Conservation (phyloP, 2,113 vertebrate species). For the Naja naja region DNA sequence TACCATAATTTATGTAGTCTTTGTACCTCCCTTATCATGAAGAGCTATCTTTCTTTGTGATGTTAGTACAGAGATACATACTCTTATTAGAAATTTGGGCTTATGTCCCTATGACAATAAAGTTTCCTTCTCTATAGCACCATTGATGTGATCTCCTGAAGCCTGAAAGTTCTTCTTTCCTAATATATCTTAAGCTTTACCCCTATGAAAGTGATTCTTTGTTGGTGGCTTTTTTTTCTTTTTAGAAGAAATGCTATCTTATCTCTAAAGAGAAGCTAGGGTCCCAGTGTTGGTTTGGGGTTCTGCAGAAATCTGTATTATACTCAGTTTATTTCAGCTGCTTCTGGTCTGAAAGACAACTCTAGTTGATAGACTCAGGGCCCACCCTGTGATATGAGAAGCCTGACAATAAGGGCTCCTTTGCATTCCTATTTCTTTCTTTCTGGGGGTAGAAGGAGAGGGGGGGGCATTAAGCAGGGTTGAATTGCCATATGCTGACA, state of each 20-base stretch:
- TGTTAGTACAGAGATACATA: neutral
- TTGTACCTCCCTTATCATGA: neutral
- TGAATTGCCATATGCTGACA: slow-evolving; percentile 58
- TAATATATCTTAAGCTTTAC: neutral
- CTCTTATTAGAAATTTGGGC: neutral
- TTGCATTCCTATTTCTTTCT: slow-evolving; percentile 11
- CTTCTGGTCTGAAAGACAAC: slow-evolving; percentile 33
- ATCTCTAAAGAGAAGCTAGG: slow-evolving; percentile 26
- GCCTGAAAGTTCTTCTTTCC: slow-evolving; percentile 5
- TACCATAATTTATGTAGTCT: neutral
- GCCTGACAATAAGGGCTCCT: slow-evolving; percentile 20
- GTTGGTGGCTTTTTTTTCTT: neutral
- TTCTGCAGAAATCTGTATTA: slow-evolving; percentile 9
- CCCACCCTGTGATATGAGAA: slow-evolving; percentile 6
- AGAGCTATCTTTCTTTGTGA: neutral
- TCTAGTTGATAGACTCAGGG: slow-evolving; percentile 23
- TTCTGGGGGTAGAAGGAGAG: neutral
- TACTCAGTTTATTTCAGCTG: slow-evolving; percentile 8
- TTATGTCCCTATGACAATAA: neutral
- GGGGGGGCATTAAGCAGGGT: slow-evolving; percentile 5
- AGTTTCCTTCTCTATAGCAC: neutral
- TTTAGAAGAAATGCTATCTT: neutral
- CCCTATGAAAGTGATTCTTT: neutral
- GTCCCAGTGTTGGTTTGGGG: slow-evolving; percentile 15
- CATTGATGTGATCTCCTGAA: neutral